Percentiles rank a stretch among this genome's conserved stretches.
phyloP scores from a whole-genome alignment of 1,140 invertebrate genomes.

The Drosophila kanapiae region DNA sequence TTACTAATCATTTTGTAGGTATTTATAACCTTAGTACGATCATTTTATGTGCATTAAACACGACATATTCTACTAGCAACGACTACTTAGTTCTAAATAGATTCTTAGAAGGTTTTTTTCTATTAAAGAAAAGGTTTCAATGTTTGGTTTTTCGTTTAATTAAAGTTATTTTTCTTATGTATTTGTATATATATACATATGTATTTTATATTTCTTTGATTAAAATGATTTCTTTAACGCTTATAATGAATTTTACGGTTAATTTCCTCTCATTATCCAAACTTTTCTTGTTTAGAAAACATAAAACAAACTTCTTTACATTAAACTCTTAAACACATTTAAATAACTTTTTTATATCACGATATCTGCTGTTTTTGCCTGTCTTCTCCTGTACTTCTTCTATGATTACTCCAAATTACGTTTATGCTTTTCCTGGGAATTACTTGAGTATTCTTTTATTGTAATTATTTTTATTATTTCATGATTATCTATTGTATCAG shows the following conservation, averaged over 20 bases:
- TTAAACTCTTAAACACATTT: neutral
- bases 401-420: conserved; percentile 1
- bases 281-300: too few species aligned
- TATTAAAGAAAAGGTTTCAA: too few species aligned
- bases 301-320: too few species aligned
- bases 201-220: too few species aligned
- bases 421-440: conserved; percentile 10
- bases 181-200: too few species aligned
- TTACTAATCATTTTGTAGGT: neutral
- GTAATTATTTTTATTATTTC: conserved; percentile 7
- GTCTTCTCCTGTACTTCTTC: neutral
- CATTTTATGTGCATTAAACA: neutral
- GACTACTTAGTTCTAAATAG: neutral
- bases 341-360: neutral
- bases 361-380: too few species aligned
- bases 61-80: neutral
- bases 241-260: too few species aligned
- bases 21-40: neutral
- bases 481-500: conserved; percentile 4
- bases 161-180: too few species aligned
- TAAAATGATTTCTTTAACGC: too few species aligned
- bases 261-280: too few species aligned
- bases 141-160: too few species aligned
- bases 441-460: conserved; percentile 10
- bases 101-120: too few species aligned